A percentile compares a stretch with the other conserved stretches of the same genome.
Evolutionary conservation across 37 sponge, comb jelly and placozoan genomes (phyloP).

Genomic region (Geodia barretti): DNA sequence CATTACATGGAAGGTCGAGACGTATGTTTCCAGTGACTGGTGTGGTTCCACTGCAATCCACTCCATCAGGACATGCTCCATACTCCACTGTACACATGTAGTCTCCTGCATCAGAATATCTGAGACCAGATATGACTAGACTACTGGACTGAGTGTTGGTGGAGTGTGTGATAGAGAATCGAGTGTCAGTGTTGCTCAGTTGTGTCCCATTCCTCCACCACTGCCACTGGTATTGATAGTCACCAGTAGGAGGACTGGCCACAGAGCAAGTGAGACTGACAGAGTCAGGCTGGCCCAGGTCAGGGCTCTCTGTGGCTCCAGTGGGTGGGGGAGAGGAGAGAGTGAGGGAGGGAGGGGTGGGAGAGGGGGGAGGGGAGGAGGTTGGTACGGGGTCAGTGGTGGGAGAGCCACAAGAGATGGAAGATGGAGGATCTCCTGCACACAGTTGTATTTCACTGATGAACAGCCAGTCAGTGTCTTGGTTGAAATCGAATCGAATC

Average conservation of each 20-base stretch:
- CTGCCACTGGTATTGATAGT: constrained; percentile 19
- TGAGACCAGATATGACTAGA: constrained; percentile 18
- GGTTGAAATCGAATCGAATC: not conserved
- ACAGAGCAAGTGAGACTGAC: constrained; percentile 35
- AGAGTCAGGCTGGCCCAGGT: not conserved
- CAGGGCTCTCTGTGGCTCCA: not conserved
- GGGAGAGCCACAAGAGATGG: constrained; percentile 2
- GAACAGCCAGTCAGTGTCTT: constrained; percentile 33
- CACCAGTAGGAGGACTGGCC: constrained; percentile 1
- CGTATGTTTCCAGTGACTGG: not conserved
- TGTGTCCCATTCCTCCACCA: constrained; percentile 17
- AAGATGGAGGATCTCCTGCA: constrained; percentile 1
- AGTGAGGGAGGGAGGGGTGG: not conserved
- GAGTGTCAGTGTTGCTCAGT: not conserved
- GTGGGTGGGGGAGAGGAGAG: not conserved
- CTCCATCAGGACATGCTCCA: not conserved
- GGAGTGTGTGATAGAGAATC: constrained; percentile 3
- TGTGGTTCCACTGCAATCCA: constrained; percentile 5
- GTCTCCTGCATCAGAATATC: constrained; percentile 10
- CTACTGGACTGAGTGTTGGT: constrained; percentile 37
- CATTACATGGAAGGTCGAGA: not conserved
- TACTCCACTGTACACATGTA: constrained; percentile 33
- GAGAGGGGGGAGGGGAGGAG: not conserved
- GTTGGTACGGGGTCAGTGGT: not conserved
- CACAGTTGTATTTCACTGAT: constrained; percentile 41